Base-by-base conservation (phyloP, 2,797 vertebrate genomes). In the Xiphophorus birchmanni region DNA sequence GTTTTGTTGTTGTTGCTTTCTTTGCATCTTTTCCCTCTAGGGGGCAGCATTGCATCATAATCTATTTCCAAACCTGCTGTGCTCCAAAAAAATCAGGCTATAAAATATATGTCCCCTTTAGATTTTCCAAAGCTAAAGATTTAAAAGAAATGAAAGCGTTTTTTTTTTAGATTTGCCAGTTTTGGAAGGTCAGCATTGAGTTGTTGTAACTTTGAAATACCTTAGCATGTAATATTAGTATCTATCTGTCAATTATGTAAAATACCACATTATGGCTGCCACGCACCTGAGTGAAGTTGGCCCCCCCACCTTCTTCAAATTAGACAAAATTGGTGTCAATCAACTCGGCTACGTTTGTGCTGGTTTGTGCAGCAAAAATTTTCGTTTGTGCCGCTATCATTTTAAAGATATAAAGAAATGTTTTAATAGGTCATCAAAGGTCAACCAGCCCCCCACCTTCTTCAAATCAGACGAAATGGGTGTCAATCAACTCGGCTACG, bases 11-110 rank as follows among this genome's bases (percentile, higher is more conserved):
- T 58, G 56, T 23, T 67, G 63, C 17, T 21, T 74, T 37, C 21
- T 21, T 77, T 67, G 18, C 44, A 29, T 44, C 11, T 35, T 5
- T 4, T 80, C n/a, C 81, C 92, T 88, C 56, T 47, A 93, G 93
- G 78, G 84, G 92, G 92, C 80, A 75, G 47, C 81, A 88, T 93
- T 89, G 90, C 52, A 86, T 81, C 76, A 75, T 40, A 73, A 76
- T 23, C 85, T 56, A 42, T 12, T n/a, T 29, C 13, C 23, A 54
- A 58, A 17, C 5, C 4, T 37, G 35, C 7, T 48, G 23, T 0
- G 12, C 4, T 67, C 32, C 7, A 37, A 21, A 44, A n/a, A 50
- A 50, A 42, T 29, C 1, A 44, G 2, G 75, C 4, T 23, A 74
- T 50, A 2, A 78, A 47, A 73, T 32, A 47, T 6, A 56, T 11